Evolutionary conservation across 2,888 invertebrate genomes (phyloP), one percentile per base, ranked within the genome.

Genomic region (Podabrus alpinus): DNA sequence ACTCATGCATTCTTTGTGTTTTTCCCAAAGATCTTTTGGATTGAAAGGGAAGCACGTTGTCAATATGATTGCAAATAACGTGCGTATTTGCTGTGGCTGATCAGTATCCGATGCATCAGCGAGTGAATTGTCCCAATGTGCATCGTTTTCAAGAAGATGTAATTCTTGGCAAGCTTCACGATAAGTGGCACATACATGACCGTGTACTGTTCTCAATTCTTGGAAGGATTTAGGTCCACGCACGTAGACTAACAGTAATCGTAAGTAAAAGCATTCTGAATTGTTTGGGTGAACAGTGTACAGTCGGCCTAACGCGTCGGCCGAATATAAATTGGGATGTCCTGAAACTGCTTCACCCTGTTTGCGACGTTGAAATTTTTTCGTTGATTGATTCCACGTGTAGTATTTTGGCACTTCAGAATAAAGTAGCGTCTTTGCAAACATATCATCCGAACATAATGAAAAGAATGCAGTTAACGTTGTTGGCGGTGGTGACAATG

Each of bases 81-180:
- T 72, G 16, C 80, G 77, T 70, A 80, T 80, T 76, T 82, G 77
- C 17, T 79, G 29, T 29, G 81, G 21, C 16, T 62, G 15, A 24
- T 71, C 45, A 62, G 74, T 80, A 45, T 79, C 25, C 9, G 78
- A 72, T 15, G 80, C 80, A 45, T 86, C 84, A 71, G 79, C 74
- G 15, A 86, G 59, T 15, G 81, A 68, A 15, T 25, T 11, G 74
- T 79, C 73, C 85, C 82, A 86, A 71, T 86, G 82, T 21, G 68
- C 24, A 73, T 86, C 85, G 76, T 86, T 83, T 79, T 86, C 83
- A 3, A 86, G 79, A 21, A 86, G 75, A 17, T 82, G 80, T 5
- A 82, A 71, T 61, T 75, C 77, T 24, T 75, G 70, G 76, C 84
- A 83, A 71, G 83, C 83, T 67, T 75, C 66, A 66, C 79, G 76